Evolutionary conservation across 1,140 invertebrate species (phyloP), one percentile per base, ranked within the genome.

Genomic region (Propsilocerus akamusi): DNA sequence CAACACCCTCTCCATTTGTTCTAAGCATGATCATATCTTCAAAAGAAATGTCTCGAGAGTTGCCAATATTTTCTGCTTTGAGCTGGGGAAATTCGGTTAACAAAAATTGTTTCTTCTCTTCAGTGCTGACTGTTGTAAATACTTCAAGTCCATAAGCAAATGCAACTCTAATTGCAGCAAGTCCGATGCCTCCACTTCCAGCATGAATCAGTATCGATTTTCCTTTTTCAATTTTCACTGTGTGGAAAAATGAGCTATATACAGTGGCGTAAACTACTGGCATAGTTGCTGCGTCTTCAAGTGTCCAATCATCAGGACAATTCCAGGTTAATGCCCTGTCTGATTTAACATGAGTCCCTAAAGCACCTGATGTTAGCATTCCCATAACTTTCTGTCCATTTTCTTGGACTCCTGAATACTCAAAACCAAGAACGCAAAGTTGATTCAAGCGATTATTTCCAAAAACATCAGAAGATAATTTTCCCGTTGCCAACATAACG

Each of bases 281-380:
- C 0, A 96, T 74, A 0, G 89, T 89, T 0, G 86, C 85, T 1
- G 90, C 92, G 34, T 96, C 85, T 58, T 86, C 78, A 20, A 96
- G 65, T 1, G 72, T 75, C 90, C 90, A 95, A 5, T 75, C 57
- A 1, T 86, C 74, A 3, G 92, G 92, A 17, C 96, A 70, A 2
- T 75, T 58, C 87, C 87, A 94, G 12, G 77, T 56, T 2, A 87
- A 71, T 6, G 58, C 58, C 23, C 67, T 65, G 58, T 86, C 76
- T 5, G 70, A 68, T 37, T 72, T 46, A 3, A 78, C 59, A 47
- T 77, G 53, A 28, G 81, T 83, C 0, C 78, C 59, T 48, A 86
- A 61, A 3, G 72, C 73, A 46, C 71, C 70, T 48, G 66, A 71
- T 0, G 56, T 52, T 0, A 73, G 54, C 68, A 86, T 75, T n/a